phyloP scores from a whole-genome alignment of 2,797 vertebrate genomes.

The Xyrichtys novacula region DNA sequence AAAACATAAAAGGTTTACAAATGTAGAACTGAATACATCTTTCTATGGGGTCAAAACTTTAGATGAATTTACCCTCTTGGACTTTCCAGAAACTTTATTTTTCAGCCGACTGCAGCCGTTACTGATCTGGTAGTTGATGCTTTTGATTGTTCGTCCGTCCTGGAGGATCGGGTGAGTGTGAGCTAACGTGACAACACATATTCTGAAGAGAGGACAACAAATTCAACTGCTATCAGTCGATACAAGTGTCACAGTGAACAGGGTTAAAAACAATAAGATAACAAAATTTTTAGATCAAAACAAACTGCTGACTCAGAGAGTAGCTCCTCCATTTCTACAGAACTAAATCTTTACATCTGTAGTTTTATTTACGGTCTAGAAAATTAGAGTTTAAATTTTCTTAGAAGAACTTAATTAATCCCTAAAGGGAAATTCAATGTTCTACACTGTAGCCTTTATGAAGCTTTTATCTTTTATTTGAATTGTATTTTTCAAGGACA shows the following conservation, averaged over 20 bases:
- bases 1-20: too few species aligned
- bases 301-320: neutral
- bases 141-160: conserved; percentile 88
- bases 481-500: too few species aligned
- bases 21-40: neutral
- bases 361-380: too few species aligned
- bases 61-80: conserved; percentile 89
- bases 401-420: too few species aligned
- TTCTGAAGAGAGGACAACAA: conserved; percentile 75
- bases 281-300: neutral
- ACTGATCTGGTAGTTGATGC: conserved; percentile 96
- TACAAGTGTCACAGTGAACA: neutral
- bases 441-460: too few species aligned
- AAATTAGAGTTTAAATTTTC: too few species aligned
- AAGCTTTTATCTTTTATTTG: too few species aligned
- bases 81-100: conserved; percentile 98
- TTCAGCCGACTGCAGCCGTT: conserved; percentile 94
- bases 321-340: too few species aligned
- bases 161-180: conserved; percentile 95
- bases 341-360: too few species aligned
- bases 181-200: conserved; percentile 95
- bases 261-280: too few species aligned
- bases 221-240: neutral
- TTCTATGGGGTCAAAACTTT: neutral
- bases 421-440: too few species aligned